Conservation (phyloP, 2,113 vertebrate genomes). For the Onychostruthus taczanowskii region DNA sequence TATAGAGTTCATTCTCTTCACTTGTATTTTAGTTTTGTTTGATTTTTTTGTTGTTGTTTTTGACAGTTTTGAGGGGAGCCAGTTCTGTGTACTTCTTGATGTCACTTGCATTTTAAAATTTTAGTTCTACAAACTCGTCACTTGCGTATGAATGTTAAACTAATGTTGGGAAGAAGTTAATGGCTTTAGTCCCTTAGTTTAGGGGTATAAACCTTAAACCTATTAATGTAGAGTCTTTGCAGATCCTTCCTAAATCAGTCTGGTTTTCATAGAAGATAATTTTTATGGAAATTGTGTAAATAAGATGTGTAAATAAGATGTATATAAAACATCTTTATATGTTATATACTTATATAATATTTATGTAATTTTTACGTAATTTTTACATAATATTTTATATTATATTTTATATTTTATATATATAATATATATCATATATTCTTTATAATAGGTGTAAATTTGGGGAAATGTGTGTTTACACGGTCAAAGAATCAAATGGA, state of each 20-base stretch:
- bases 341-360: too few relatives aligned
- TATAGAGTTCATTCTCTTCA: neutral
- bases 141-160: neutral
- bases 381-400: too few relatives aligned
- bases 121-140: neutral
- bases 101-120: neutral
- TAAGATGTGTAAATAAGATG: too few relatives aligned
- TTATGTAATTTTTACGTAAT: too few relatives aligned
- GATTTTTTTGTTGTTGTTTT: neutral
- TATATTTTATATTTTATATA: too few relatives aligned
- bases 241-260: neutral
- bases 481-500: neutral
- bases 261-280: neutral
- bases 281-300: neutral
- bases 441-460: neutral
- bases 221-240: neutral
- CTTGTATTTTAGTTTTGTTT: neutral
- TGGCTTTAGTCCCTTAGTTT: neutral
- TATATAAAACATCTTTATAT: too few relatives aligned
- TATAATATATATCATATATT: too few relatives aligned
- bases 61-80: neutral
- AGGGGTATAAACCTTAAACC: neutral
- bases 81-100: neutral
- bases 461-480: neutral
- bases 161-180: neutral